Base-by-base conservation (phyloP, 2,888 invertebrate species). In the Temnothorax unifasciatus region DNA sequence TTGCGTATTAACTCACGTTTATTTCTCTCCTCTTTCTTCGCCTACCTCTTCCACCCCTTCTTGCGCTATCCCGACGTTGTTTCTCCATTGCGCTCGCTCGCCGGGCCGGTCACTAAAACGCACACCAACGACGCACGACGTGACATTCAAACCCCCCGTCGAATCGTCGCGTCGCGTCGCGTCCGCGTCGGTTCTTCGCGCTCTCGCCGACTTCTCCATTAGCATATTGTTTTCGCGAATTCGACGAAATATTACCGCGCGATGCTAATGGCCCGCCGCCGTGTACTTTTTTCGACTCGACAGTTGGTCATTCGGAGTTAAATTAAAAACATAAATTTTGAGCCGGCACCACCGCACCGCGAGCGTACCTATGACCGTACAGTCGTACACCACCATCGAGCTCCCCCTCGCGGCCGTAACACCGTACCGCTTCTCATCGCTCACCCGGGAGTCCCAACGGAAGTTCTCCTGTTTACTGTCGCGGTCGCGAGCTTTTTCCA, bases 291-390 rank as follows among this genome's bases (percentile, higher is more conserved):
- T 92, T 84, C 87, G 75, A 86, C 92, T 88, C 92, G 93, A 94
- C 94, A 92, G 93, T 93, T 93, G 94, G 93, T 94, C 93, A 94
- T 93, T 93, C 92, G 91, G 93, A 93, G 94, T 93, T 93, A 94
- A 94, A 94, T 94, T 94, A 94, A 94, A 94, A 94, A 94, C 94
- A 94, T 94, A 94, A 94, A 94, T 94, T 94, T 93, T 87, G 88
- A 88, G 83, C 88, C 34, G 73, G 66, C 52, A 73, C 68, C 38
- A 1, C 3, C 29, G 66, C 52, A 73, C 34, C 83, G 69, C 85
- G 84, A 84, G 86, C 18, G 71, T 83, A 83, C 83, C 76, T 76
- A 77, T 63, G 76, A 64, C 52, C 76, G 54, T 76, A 73, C 38
- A 73, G 61, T 44, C 76, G 54, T 76, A 73, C 38, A 73, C 25